phyloP scores from a whole-genome alignment of 2,113 vertebrate genomes.

The Eonycteris spelaea region DNA sequence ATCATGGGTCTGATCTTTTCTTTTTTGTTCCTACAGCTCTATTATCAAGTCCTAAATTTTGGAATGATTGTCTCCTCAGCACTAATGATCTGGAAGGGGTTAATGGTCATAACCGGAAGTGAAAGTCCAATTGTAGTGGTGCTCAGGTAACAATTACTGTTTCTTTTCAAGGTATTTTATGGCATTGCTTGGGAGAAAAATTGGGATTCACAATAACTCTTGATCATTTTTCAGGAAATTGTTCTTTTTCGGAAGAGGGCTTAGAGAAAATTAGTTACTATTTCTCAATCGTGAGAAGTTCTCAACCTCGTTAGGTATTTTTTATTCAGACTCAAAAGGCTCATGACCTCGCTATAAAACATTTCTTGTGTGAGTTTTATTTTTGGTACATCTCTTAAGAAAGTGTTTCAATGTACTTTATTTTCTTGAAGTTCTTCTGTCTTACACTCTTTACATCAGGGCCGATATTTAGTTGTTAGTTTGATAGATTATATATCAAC shows the following conservation, averaged over 20 bases:
- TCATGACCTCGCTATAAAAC: neutral
- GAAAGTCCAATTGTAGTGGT: constrained; percentile 99
- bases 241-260: neutral
- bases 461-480: neutral
- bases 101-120: constrained; percentile 98
- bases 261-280: neutral
- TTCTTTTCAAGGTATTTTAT: constrained; percentile 14
- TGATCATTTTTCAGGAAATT: neutral
- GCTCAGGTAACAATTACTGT: constrained; percentile 87
- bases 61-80: constrained; percentile 99
- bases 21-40: constrained; percentile 85
- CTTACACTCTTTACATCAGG: neutral
- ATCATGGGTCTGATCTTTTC: constrained; percentile 27
- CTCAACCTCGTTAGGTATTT: neutral
- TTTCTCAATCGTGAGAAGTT: neutral
- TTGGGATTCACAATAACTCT: neutral
- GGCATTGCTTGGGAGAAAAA: neutral
- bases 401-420: neutral
- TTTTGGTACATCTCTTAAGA: neutral
- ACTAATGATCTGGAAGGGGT: constrained; percentile 99
- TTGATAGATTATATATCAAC: neutral
- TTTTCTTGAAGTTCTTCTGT: neutral
- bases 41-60: constrained; percentile 99
- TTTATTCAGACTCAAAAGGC: neutral
- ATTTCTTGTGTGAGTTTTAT: neutral